A percentile compares a stretch with the other conserved stretches of the same genome.
Evolutionary conservation across 2,888 invertebrate genomes (phyloP).

Genomic region (Acanthosepion pharaonis): DNA sequence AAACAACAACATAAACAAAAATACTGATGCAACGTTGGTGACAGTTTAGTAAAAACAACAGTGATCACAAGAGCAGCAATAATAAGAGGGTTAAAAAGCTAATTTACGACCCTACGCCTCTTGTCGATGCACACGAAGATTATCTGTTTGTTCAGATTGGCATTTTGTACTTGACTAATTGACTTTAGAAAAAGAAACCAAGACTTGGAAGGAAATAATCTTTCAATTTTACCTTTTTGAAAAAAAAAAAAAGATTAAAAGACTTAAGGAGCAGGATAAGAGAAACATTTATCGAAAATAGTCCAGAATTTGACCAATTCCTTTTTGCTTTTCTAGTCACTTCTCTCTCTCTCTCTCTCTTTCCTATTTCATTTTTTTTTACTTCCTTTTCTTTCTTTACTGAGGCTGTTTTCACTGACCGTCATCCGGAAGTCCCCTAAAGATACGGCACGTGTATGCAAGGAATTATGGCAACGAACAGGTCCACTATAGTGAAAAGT

Average conservation of each 20-base stretch:
- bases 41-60: not conserved
- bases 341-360: not conserved
- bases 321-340: not conserved
- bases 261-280: not conserved
- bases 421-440: not conserved
- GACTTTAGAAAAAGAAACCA: not conserved
- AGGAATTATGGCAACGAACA: constrained; percentile 39
- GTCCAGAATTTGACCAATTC: not conserved
- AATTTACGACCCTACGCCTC: not conserved
- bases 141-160: not conserved
- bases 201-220: not conserved
- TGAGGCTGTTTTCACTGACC: not conserved
- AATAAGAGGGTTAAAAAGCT: not conserved
- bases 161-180: not conserved
- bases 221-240: not conserved
- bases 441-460: constrained; percentile 39
- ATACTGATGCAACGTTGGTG: not conserved
- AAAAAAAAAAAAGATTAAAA: not conserved
- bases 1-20: not conserved
- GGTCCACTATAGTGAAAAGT: constrained; percentile 36
- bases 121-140: not conserved
- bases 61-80: not conserved
- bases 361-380: not conserved
- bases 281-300: not conserved
- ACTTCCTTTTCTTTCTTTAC: not conserved